Evolutionary conservation across 2,888 invertebrate species (phyloP), one percentile per base, ranked within the genome.

Genomic region (Drosophila paramelanica): DNA sequence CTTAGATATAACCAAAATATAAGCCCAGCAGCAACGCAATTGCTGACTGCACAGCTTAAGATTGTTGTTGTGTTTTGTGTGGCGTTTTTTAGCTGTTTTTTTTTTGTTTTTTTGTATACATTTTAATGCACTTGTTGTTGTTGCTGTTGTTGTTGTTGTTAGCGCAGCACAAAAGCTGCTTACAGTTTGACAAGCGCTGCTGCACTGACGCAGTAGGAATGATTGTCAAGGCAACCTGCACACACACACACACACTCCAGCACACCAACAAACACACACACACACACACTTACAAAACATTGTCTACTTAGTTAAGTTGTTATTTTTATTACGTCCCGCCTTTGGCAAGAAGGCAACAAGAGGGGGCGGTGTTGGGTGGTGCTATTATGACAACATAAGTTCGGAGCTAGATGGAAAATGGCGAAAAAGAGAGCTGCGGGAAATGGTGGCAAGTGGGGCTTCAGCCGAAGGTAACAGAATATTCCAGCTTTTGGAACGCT

Each of bases 281-380:
- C 36, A 38, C 42, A 45, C 49, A 50, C 58, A 14, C 27, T 20
- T 39, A 25, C 62, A 55, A 25, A 55, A 60, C 79, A 72, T 66
- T 79, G 66, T 82, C 77, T 73, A 74, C 86, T 83, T 80, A 80
- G 83, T 85, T 83, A 83, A 82, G 83, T 80, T 85, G 86, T 85
- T 83, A 77, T 82, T 80, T 85, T 82, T 85, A 82, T 80, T 82
- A 81, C 55, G 56, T 60, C 56, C 64, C 71, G 79, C 80, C 80
- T 62, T 43, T 17, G 82, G 75, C 70, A 53, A 65, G 38, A 38
- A 42, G 41, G 20, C 13, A 7, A 10, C 38, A 25, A 7, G n/a
- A 36, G 45, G 14, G 13, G 5, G 4, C 11, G n/a, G 42, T 36
- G 62, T 39, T 14, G 50, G 47, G 57, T 55, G 55, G 52, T 61